Evolutionary conservation across 2,888 invertebrate species (phyloP).

Genomic region (Parnassius mnemosyne): DNA sequence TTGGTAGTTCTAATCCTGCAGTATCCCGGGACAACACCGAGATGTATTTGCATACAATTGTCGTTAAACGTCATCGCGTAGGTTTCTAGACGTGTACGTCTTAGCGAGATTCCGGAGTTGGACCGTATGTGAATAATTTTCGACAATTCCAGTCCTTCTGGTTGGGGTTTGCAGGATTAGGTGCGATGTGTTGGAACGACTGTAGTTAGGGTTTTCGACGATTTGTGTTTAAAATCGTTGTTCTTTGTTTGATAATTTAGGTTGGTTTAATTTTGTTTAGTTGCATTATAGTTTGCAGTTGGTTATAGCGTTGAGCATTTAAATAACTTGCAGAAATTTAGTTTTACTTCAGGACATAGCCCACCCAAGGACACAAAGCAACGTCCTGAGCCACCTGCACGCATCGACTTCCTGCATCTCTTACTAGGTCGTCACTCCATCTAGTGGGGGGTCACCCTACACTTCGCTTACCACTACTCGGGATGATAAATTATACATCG

Average conservation of each 20-base stretch:
- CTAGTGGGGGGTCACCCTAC: no score
- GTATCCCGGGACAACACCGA: conserved; percentile 50
- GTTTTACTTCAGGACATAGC: no score
- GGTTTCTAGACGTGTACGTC: conserved; percentile 62
- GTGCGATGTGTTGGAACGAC: conserved; percentile 16
- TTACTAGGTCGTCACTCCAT: no score
- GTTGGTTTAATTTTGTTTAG: conserved; percentile 7
- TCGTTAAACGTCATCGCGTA: conserved; percentile 70
- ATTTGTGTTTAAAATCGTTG: conserved; percentile 22
- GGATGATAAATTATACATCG: no score
- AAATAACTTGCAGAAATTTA: no score
- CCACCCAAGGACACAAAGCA: no score
- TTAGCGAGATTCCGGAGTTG: conserved; percentile 44
- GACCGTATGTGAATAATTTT: conserved; percentile 47
- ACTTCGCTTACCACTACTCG: no score
- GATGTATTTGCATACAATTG: conserved; percentile 67
- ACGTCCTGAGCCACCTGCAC: no score
- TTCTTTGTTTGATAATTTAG: conserved; percentile 14
- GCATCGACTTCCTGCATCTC: no score
- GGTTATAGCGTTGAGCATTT: no score
- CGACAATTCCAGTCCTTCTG: conserved; percentile 37
- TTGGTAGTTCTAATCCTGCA: conserved; percentile 52
- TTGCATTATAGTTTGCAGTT: no score
- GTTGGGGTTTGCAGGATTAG: conserved; percentile 38
- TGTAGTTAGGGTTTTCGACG: conserved; percentile 18